Base-by-base conservation (phyloP, 2,888 invertebrate species). In the Quadroppia sp. region DNA sequence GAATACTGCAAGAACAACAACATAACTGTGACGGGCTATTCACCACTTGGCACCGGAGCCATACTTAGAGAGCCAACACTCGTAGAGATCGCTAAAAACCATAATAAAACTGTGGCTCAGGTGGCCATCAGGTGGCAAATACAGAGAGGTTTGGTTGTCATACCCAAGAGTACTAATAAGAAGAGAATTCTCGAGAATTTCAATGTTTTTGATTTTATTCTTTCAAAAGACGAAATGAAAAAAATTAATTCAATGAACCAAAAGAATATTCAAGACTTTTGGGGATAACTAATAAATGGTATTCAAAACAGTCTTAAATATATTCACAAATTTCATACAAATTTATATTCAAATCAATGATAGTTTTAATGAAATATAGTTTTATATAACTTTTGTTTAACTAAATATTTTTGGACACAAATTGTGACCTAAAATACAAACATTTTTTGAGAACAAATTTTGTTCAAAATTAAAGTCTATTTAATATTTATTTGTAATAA, bases 81-180 rank as follows among this genome's bases (percentile, higher is more conserved):
- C 1, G 83, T 86, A 76, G 81, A 82, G 25, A 85, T 92, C 71
- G 90, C 87, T 0, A 84, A 86, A 0, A 89, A 88, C 78, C 86
- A 89, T 79, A 84, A 84, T 0, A 91, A 90, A 82, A 86, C 85
- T 1, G 80, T 87, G 0, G 87, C 89, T 0, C 91, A 91, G 82
- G 76, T 80, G 1, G 84, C 90, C 28, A 84, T 91, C 50, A 86
- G 89, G 81, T 88, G 81, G 81, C 85, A 86, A 71, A 84, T 86
- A 71, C 90, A 92, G 79, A 86, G 89, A 50, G 89, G 87, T 0
- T 85, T 87, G 76, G 86, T 90, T 53, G 89, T 89, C 48, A 91
- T 93, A 77, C 92, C 93, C 0, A 94, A 93, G 82, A 91, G 92
- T 0, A 89, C 91, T n/a, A 91, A 86, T 0, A 88, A 88, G 78